Evolutionary conservation across 1,140 invertebrate genomes (phyloP), one percentile per base, ranked within the genome.

Genomic region (Anastrepha obliqua): DNA sequence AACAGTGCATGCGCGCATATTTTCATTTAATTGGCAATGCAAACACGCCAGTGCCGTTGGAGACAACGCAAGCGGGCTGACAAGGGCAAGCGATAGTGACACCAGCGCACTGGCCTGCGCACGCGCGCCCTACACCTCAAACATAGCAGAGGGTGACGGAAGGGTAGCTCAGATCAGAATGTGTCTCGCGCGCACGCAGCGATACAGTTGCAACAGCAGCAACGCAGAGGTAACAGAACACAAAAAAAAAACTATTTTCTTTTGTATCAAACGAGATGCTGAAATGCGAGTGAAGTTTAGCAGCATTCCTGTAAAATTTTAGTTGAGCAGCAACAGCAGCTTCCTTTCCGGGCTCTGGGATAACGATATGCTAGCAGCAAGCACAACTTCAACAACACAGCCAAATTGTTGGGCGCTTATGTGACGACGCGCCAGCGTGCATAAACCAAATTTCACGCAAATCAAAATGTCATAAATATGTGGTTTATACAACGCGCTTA

Each of bases 391-490:
- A 13, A 5, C 17, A 64, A n/a, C 29, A 3, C 20, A 2, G 47
- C 44, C 20, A 51, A 81, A 81, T 81, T 81, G 74, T 15, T 81
- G 74, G 74, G 74, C 47, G 74, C 59, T 86, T 81, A 89, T 87
- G 88, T 86, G 88, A 86, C 60, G 87, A 89, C 87, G 91, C 74
- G 47, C 91, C 92, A 92, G 91, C 91, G 91, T 92, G 91, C 90
- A 91, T 92, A 92, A 92, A 91, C 89, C 90, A 91, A 92, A 92
- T 92, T 92, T 92, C 90, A 92, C 91, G 91, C 91, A 92, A 92
- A 92, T 92, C 91, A 92, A 92, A 92, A 92, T 91, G 91, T 92
- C 91, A 92, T 91, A 92, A 92, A 92, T 92, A 91, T 89, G 90
- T 91, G 90, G 67, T 64, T 87, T 87, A 81, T 81, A 47, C 47